Percentiles rank a stretch among this genome's conserved stretches.
phyloP scores from a whole-genome alignment of 2,797 vertebrate genomes.

The Mustela erminea region DNA sequence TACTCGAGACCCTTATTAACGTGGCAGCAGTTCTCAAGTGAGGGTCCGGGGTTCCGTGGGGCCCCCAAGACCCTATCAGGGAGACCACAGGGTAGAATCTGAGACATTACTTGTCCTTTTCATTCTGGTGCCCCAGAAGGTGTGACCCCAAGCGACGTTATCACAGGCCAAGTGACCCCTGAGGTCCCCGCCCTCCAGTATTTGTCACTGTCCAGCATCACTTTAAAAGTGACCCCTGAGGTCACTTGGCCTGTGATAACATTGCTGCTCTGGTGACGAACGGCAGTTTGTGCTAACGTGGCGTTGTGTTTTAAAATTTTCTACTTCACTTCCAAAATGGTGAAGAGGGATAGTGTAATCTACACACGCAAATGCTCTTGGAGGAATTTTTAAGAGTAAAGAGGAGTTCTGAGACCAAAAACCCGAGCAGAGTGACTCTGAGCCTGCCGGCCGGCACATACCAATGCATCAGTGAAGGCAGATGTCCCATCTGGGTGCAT shows the following conservation, averaged over 20 bases:
- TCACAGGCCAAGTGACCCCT: too few relatives aligned
- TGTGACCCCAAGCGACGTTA: too few relatives aligned
- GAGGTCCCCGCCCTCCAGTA: too few relatives aligned
- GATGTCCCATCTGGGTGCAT: background rate
- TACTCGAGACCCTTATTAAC: background rate
- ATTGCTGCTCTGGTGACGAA: background rate
- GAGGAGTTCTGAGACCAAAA: background rate
- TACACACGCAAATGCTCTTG: background rate
- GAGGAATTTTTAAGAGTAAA: background rate
- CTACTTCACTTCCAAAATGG: conserved; percentile 20
- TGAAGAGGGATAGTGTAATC: background rate
- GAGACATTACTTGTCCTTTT: background rate
- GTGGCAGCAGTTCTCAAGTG: background rate
- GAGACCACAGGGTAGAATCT: background rate
- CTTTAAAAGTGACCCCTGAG: too few relatives aligned
- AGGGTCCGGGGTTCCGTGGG: background rate
- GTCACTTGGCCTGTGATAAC: too few relatives aligned
- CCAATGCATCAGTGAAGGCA: fast-evolving
- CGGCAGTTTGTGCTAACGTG: background rate
- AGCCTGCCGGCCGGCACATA: fast-evolving
- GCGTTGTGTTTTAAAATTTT: background rate
- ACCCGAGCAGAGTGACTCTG: background rate
- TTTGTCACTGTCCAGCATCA: too few relatives aligned
- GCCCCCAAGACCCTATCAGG: background rate
- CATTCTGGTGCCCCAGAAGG: background rate